phyloP scores from a whole-genome alignment of 2,888 invertebrate species.

The Venustoraphidia nigricollis region DNA sequence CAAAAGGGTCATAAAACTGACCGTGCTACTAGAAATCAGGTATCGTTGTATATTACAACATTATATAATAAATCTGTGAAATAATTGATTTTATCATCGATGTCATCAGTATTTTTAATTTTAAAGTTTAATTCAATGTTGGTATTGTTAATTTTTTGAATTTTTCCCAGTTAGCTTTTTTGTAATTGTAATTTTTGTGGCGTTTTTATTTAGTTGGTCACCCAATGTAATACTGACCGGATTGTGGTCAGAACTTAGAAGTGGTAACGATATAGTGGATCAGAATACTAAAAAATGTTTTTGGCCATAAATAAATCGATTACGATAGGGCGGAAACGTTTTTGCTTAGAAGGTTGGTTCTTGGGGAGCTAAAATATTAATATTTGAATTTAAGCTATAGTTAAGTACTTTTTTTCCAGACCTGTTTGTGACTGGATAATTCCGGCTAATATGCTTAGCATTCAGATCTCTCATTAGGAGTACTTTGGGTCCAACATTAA shows the following conservation, averaged over 20 bases:
- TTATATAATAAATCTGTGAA: neutral
- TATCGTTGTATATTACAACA: too few species aligned
- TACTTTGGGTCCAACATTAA: too few species aligned
- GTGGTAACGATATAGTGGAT: constrained; percentile 7
- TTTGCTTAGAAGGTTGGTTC: constrained; percentile 13
- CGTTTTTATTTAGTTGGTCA: neutral
- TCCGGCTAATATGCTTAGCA: too few species aligned
- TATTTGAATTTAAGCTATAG: constrained; percentile 10
- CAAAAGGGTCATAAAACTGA: too few species aligned
- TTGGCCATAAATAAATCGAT: constrained; percentile 16
- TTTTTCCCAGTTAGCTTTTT: constrained; percentile 6
- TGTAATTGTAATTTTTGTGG: constrained; percentile 1
- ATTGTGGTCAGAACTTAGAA: constrained; percentile 15
- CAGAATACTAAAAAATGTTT: constrained; percentile 10
- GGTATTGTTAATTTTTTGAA: too few species aligned
- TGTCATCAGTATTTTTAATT: too few species aligned
- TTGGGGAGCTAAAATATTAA: constrained; percentile 10
- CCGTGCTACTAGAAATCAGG: too few species aligned
- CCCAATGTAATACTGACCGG: constrained; percentile 11
- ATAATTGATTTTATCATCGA: too few species aligned
- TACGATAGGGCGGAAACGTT: constrained; percentile 11
- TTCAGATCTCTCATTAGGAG: too few species aligned
- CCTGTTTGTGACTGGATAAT: constrained; percentile 11
- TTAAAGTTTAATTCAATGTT: too few species aligned
- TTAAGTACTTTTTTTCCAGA: constrained; percentile 11